Conservation (phyloP, 2,113 vertebrate species). For the Spermophilus dauricus region DNA sequence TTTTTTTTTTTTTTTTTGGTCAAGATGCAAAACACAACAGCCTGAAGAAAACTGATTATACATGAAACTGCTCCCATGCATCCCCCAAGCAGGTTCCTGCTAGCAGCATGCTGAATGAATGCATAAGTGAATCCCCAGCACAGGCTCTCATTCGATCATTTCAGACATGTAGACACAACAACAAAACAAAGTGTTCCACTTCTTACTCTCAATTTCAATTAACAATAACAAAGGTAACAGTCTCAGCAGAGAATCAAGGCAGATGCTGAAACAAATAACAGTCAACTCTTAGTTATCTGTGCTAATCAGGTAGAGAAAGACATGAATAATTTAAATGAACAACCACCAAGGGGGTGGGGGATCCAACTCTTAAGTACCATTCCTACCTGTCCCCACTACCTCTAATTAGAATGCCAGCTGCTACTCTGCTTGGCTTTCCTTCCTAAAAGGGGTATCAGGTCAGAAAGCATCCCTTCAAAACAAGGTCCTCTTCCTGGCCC, state of each 20-base stretch:
- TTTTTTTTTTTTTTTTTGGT: not conserved
- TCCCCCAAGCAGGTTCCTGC: not conserved
- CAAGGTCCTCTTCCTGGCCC: not conserved
- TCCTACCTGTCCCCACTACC: not conserved
- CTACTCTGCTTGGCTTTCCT: not conserved
- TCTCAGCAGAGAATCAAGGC: not conserved
- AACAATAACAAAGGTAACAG: slow-evolving; percentile 48
- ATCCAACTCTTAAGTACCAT: not conserved
- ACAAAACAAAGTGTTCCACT: not conserved
- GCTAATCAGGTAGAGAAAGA: slow-evolving; percentile 11
- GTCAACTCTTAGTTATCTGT: not conserved
- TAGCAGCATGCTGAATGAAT: accelerated
- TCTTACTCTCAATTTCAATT: slow-evolving; percentile 45
- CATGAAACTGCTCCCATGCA: not conserved
- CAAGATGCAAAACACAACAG: not conserved
- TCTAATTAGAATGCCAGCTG: not conserved
- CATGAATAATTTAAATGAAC: not conserved
- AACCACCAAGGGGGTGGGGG: too few relatives aligned
- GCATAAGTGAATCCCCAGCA: not conserved
- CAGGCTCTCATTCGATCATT: not conserved
- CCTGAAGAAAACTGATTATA: not conserved
- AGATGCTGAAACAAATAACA: not conserved
- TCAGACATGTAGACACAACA: slow-evolving; percentile 42
- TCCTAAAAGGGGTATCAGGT: too few relatives aligned
- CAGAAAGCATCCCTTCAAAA: not conserved